phyloP scores from a whole-genome alignment of 1,140 invertebrate genomes.

The Cyphomyrmex costatus region DNA sequence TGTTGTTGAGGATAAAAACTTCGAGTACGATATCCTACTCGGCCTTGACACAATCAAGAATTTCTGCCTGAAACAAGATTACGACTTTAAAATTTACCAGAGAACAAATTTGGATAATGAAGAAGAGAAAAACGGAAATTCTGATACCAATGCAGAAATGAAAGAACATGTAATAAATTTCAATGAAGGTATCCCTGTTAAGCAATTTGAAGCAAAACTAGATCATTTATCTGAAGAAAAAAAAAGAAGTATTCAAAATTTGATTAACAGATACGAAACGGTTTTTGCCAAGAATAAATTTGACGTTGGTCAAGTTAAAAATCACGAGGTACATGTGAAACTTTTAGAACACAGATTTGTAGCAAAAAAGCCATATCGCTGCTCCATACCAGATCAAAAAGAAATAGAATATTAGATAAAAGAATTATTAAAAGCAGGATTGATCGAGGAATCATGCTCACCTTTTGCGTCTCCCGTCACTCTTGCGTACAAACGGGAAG shows the following conservation, averaged over 20 bases:
- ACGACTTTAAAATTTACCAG: neutral
- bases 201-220: neutral
- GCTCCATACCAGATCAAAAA: constrained; percentile 61
- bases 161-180: neutral
- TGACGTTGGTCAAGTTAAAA: constrained; percentile 49
- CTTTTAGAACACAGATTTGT: constrained; percentile 63
- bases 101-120: neutral
- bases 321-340: constrained; percentile 60
- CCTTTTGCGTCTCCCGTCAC: constrained; percentile 65
- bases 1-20: neutral
- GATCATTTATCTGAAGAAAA: neutral
- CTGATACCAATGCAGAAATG: neutral
- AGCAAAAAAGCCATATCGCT: constrained; percentile 67
- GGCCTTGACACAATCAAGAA: constrained; percentile 2
- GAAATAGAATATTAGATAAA: constrained; percentile 72
- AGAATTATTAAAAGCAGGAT: constrained; percentile 58
- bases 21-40: neutral
- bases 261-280: neutral
- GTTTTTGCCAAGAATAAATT: constrained; percentile 37
- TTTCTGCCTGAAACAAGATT: neutral
- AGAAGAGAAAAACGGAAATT: neutral
- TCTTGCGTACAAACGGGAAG: constrained; percentile 65
- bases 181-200: too few species aligned
- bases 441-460: constrained; percentile 73
- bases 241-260: neutral